Base-by-base conservation (phyloP, 2,888 invertebrate genomes). In the Furcula furcula region DNA sequence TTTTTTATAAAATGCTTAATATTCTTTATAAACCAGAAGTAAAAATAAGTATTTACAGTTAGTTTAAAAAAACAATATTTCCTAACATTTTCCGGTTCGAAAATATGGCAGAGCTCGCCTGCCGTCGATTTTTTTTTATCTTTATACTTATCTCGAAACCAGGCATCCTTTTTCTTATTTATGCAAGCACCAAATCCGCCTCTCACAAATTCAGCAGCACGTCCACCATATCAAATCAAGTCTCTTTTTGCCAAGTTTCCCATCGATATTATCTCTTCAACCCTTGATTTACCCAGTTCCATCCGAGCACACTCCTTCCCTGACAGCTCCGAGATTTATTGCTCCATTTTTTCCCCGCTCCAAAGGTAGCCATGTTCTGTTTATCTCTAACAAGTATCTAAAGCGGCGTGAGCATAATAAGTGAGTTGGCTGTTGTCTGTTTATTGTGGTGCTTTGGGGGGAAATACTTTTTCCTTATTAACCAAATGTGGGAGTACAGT, bases 271-370 rank as follows among this genome's bases (percentile, higher is more conserved):
- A 75, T 76, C 67, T 78, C 62, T n/a, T n/a, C 66, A 30, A 59
- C 61, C 54, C 71, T 71, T 77, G 80, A 82, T 78, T 79, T 80
- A 79, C 81, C 72, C 66, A 59, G 66, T 71, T 58, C n/a, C n/a
- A n/a, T 57, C 62, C 58, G 65, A 77, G 68, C 72, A 66, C 76
- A 72, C 66, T 70, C 68, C 55, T 31, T 38, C 67, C 73, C 70
- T 77, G 83, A 81, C 80, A 76, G 75, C 60, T 33, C 31, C 51
- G 60, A 75, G 79, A 83, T 81, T 78, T 80, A 82, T 76, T 58
- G 51, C 58, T 42, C 54, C 50, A 61, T 70, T 77, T 80, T 80
- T 80, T 78, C 60, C 56, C 52, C 47, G 56, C 56, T 40, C 52
- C 51, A 53, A 70, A 74, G 72, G 71, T 72, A 61, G 50, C 57